phyloP scores from a whole-genome alignment of 2,797 vertebrate species.

The Alosa sapidissima region DNA sequence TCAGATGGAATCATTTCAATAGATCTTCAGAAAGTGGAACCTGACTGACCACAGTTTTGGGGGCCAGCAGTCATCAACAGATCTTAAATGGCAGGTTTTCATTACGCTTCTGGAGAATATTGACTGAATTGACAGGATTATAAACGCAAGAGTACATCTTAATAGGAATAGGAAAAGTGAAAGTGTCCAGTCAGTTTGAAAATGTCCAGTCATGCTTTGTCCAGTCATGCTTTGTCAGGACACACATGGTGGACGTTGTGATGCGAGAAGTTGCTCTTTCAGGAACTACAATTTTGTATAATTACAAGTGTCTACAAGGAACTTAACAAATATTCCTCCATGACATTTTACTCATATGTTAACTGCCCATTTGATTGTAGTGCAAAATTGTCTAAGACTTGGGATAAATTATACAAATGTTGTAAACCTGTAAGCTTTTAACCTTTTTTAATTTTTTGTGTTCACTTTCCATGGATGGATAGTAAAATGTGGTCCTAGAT shows the following conservation, averaged over 20 bases:
- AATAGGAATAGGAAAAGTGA: not conserved
- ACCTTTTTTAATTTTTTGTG: not conserved
- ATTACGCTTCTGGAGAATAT: not conserved
- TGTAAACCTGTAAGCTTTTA: not conserved
- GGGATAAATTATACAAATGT: not conserved
- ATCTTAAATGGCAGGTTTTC: not conserved
- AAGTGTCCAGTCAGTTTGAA: not conserved
- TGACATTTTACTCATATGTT: conserved; percentile 6
- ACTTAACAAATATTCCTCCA: conserved; percentile 1
- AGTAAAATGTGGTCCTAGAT: not conserved
- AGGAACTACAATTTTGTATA: conserved; percentile 15
- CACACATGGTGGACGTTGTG: not conserved
- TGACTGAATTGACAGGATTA: not conserved
- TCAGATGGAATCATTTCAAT: not conserved
- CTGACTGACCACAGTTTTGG: conserved; percentile 65
- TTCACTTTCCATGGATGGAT: not conserved
- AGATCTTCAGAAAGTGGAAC: not conserved
- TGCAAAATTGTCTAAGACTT: conserved; percentile 15
- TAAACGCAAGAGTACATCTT: not conserved
- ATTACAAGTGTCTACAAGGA: conserved; percentile 13
- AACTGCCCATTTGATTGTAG: not conserved
- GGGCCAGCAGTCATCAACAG: conserved; percentile 15
- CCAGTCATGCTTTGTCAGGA: not conserved
- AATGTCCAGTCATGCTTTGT: not conserved
- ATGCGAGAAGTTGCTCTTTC: not conserved